Conservation (phyloP, 1,140 invertebrate species). For the Philaenus spumarius region DNA sequence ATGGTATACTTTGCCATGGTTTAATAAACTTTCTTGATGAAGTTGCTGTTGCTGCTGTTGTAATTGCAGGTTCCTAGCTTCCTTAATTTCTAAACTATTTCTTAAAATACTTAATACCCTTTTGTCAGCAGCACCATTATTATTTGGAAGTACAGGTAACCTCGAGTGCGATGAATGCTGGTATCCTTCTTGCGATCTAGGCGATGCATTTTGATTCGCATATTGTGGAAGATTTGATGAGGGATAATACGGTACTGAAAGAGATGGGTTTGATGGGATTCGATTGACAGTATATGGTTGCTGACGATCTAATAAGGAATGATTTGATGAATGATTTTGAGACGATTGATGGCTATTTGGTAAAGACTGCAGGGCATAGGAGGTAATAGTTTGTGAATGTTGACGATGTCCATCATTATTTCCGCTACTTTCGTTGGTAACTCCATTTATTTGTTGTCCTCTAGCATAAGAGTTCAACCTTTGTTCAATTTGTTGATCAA, state of each 20-base stretch:
- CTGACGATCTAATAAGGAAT: too few relatives aligned
- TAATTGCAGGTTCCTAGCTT: slow-evolving; percentile 46
- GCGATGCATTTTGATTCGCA: neutral
- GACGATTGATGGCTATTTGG: neutral
- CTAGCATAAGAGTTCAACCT: slow-evolving; percentile 36
- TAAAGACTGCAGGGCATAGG: neutral
- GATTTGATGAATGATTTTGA: too few relatives aligned
- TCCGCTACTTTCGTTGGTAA: neutral
- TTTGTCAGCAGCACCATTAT: slow-evolving; percentile 48
- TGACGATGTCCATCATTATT: neutral
- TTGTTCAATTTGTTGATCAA: slow-evolving; percentile 50
- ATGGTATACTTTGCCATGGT: slow-evolving; percentile 19
- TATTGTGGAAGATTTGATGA: neutral
- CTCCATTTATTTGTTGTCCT: slow-evolving; percentile 23
- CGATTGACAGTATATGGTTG: neutral
- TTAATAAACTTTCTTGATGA: slow-evolving; percentile 22
- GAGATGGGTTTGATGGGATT: neutral
- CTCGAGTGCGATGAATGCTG: neutral
- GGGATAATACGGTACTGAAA: neutral
- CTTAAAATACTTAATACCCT: slow-evolving; percentile 57
- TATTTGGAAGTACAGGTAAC: neutral
- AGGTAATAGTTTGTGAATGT: neutral
- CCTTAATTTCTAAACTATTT: slow-evolving; percentile 60
- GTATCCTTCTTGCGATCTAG: neutral
- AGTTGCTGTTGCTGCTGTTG: slow-evolving; percentile 34